Conservation (phyloP, 2,113 vertebrate species). For the Marcusenius ussheri region DNA sequence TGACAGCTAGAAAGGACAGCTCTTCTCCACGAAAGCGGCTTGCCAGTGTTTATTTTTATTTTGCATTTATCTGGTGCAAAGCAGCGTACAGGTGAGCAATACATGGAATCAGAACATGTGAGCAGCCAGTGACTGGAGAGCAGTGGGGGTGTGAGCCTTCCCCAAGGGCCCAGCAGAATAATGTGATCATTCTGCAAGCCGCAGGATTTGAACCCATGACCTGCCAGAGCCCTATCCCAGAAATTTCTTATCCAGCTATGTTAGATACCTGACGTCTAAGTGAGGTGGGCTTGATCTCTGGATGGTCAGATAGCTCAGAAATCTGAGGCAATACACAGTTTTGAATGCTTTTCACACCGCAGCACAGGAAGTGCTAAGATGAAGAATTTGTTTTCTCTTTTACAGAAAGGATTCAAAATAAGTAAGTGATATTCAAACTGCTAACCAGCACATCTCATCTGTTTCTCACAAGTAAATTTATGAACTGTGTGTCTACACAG, state of each 20-base stretch:
- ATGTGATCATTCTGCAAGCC: neutral
- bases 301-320: neutral
- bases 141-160: neutral
- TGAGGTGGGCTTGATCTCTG: neutral
- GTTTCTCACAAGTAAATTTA: neutral
- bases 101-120: neutral
- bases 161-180: neutral
- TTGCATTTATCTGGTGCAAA: neutral
- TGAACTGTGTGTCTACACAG: neutral
- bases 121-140: neutral
- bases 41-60: neutral
- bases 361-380: neutral
- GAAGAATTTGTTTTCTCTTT: neutral
- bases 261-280: neutral
- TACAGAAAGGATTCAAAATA: neutral
- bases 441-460: neutral
- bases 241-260: neutral
- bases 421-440: neutral
- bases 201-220: neutral
- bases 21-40: neutral
- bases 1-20: neutral
- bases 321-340: neutral
- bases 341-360: neutral
- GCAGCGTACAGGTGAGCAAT: neutral
- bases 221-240: neutral